Conservation (phyloP, 2,113 vertebrate genomes). For the Lamprotornis superbus region DNA sequence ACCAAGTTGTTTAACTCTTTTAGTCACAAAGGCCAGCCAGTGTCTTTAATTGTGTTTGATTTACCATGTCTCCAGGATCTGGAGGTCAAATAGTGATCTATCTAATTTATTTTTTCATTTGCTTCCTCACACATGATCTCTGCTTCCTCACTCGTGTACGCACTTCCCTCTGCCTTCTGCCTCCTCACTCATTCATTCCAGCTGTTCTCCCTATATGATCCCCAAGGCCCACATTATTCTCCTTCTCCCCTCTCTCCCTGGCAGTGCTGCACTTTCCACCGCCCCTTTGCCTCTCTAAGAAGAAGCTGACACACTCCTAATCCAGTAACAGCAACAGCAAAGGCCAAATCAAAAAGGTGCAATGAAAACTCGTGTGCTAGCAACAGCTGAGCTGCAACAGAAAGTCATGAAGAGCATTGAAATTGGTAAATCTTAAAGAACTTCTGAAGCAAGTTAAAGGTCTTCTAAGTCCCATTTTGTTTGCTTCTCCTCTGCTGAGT, state of each 20-base stretch:
- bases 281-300: not conserved
- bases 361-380: not conserved
- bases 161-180: not conserved
- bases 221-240: not conserved
- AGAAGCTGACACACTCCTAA: not conserved
- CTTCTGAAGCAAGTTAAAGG: not conserved
- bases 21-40: not conserved
- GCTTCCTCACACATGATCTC: not conserved
- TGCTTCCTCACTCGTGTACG: not conserved
- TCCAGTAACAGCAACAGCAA: not conserved
- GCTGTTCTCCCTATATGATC: not conserved
- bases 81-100: not conserved
- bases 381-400: not conserved
- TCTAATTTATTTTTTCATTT: not conserved
- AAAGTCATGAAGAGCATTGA: not conserved
- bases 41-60: not conserved
- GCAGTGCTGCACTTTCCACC: not conserved
- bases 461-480: not conserved
- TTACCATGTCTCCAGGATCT: not conserved
- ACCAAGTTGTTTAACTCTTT: conserved; percentile 15
- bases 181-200: not conserved
- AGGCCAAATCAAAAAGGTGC: not conserved
- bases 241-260: not conserved
- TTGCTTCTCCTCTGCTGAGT: not conserved
- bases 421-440: not conserved